Evolutionary conservation across 2,797 vertebrate genomes (phyloP).

Genomic region (Hypotaenidia okinawae): DNA sequence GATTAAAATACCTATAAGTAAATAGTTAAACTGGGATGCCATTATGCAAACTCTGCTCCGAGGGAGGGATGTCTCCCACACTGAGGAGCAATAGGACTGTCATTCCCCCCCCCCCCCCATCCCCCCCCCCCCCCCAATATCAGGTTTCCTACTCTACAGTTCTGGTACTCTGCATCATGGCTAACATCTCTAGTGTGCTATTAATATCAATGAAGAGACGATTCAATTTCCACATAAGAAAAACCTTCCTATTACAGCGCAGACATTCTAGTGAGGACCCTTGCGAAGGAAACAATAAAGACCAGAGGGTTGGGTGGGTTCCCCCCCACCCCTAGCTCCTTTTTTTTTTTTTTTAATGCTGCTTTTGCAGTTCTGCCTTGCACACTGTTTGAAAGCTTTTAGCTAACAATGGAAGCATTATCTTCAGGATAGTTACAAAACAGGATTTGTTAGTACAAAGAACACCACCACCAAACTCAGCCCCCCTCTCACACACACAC

Average conservation of each 20-base stretch:
- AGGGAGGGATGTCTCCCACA: constrained; percentile 76
- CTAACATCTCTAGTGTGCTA: constrained; percentile 85
- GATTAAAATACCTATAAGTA: constrained; percentile 73
- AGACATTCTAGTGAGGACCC: constrained; percentile 77
- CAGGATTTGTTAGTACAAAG: constrained; percentile 76
- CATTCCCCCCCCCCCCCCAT: constrained; percentile 66
- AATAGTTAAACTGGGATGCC: constrained; percentile 71
- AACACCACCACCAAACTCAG: constrained; percentile 67
- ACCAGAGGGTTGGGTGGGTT: constrained; percentile 26
- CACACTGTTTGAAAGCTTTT: constrained; percentile 74
- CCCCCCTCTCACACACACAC: not conserved
- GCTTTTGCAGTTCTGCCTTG: constrained; percentile 64
- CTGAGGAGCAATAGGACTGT: constrained; percentile 79
- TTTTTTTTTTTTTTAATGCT: not conserved
- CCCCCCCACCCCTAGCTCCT: fast-evolving
- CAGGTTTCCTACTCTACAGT: constrained; percentile 80
- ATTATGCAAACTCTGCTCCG: constrained; percentile 81
- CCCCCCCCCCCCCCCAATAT: constrained; percentile 73
- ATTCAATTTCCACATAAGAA: constrained; percentile 86
- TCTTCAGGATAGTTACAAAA: constrained; percentile 79
- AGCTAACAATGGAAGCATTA: constrained; percentile 79
- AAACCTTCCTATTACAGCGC: constrained; percentile 75
- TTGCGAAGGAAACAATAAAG: constrained; percentile 69
- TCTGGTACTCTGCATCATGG: constrained; percentile 76
- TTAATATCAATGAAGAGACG: constrained; percentile 89